A percentile compares a stretch with the other conserved stretches of the same genome.
Evolutionary conservation across 2,797 vertebrate genomes (phyloP).

Genomic region (Furcifer pardalis): DNA sequence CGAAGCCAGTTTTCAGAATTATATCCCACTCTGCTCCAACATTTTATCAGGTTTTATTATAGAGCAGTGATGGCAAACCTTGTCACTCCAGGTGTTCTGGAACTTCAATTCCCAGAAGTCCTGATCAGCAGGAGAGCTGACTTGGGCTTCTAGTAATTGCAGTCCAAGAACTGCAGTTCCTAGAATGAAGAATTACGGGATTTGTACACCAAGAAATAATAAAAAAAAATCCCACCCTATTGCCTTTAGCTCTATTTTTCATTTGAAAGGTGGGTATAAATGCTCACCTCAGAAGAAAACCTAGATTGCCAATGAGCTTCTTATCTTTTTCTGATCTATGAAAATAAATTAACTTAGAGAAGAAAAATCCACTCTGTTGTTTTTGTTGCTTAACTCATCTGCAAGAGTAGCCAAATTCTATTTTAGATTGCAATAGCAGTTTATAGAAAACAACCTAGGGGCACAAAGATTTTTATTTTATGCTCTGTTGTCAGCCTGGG

Average conservation of each 20-base stretch:
- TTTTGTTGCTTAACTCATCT: slow-evolving; percentile 41
- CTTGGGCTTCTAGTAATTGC: neutral
- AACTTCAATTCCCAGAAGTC: neutral
- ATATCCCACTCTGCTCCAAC: neutral
- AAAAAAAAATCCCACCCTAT: no score
- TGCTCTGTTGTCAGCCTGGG: slow-evolving; percentile 2
- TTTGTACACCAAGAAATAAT: no score
- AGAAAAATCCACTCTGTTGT: slow-evolving; percentile 43
- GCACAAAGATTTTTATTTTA: slow-evolving; percentile 44
- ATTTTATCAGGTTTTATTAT: neutral
- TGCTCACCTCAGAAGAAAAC: neutral
- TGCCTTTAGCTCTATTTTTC: no score
- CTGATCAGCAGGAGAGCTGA: no score
- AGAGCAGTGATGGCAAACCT: no score
- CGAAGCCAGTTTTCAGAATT: neutral
- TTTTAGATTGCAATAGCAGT: neutral
- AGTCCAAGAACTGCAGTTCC: no score
- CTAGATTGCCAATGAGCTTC: no score
- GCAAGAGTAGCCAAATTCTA: neutral
- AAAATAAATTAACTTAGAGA: slow-evolving; percentile 7
- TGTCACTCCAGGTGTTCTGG: no score
- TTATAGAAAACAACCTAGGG: slow-evolving; percentile 35
- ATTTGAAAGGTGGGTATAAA: no score
- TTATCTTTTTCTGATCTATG: neutral
- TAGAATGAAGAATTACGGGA: no score